Conservation (phyloP, 2,888 invertebrate genomes). For the Tanypteryx hageni region DNA sequence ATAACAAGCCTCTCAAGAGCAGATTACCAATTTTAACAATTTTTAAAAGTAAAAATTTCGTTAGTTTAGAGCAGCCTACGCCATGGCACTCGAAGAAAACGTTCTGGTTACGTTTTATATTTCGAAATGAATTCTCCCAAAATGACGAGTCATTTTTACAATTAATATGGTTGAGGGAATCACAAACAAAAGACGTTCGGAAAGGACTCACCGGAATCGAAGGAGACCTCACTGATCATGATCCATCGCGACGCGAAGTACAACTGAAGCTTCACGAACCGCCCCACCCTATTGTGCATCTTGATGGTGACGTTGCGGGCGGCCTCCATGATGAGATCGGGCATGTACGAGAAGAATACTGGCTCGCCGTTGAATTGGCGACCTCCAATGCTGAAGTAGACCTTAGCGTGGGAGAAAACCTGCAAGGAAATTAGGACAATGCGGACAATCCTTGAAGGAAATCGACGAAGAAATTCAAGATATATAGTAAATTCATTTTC, state of each 20-base stretch:
- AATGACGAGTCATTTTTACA: too few relatives aligned
- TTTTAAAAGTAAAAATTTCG: too few relatives aligned
- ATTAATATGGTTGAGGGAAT: too few relatives aligned
- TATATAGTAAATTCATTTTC: neutral
- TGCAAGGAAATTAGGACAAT: slow-evolving; percentile 72
- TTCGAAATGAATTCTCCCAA: too few relatives aligned
- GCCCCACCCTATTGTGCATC: slow-evolving; percentile 85
- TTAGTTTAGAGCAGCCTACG: too few relatives aligned
- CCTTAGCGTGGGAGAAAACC: slow-evolving; percentile 87
- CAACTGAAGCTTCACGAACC: slow-evolving; percentile 85
- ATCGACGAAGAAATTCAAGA: neutral
- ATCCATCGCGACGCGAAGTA: slow-evolving; percentile 90
- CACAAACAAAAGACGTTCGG: too few relatives aligned
- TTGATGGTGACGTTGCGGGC: slow-evolving; percentile 89
- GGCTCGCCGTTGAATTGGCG: slow-evolving; percentile 83
- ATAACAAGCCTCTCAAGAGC: too few relatives aligned
- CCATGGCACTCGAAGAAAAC: too few relatives aligned
- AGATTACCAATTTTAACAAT: too few relatives aligned
- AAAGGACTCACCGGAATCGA: slow-evolving; percentile 83
- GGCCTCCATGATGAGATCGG: slow-evolving; percentile 85
- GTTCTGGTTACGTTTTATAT: too few relatives aligned
- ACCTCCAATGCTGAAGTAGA: slow-evolving; percentile 86
- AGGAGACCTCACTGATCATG: slow-evolving; percentile 90
- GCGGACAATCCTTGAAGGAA: neutral
- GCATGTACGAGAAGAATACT: slow-evolving; percentile 86